Conservation (phyloP, 2,113 vertebrate species). For the Clarias batrachus region DNA sequence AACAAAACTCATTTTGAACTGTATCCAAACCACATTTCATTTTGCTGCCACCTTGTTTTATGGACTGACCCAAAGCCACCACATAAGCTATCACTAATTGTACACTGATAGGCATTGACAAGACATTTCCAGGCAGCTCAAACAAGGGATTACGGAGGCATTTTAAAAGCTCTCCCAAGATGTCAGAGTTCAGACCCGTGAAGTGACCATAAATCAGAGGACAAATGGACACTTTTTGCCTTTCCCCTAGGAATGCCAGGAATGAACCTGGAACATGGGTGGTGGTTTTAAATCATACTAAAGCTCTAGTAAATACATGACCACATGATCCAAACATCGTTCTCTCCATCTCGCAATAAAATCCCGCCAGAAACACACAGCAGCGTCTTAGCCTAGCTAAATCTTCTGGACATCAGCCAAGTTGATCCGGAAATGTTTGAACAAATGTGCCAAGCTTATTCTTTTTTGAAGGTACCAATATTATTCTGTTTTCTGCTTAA, state of each 20-base stretch:
- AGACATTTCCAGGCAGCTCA: slow-evolving; percentile 52
- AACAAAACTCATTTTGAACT: neutral
- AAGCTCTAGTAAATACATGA: slow-evolving; percentile 12
- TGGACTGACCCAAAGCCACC: slow-evolving; percentile 20
- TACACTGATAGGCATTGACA: slow-evolving; percentile 51
- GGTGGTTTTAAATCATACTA: slow-evolving; percentile 22
- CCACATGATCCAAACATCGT: neutral
- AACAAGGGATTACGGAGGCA: slow-evolving; percentile 57
- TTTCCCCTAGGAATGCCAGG: slow-evolving; percentile 27
- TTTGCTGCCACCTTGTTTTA: slow-evolving; percentile 11
- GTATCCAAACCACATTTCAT: slow-evolving; percentile 15
- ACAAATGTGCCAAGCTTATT: neutral
- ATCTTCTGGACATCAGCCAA: slow-evolving; percentile 25
- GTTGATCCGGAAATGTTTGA: slow-evolving; percentile 3
- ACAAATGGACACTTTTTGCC: slow-evolving; percentile 46
- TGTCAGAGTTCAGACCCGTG: slow-evolving; percentile 55
- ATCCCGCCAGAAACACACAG: slow-evolving; percentile 11
- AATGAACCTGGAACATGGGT: slow-evolving; percentile 30
- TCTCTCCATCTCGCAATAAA: slow-evolving; percentile 8
- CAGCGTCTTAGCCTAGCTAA: slow-evolving; percentile 1
- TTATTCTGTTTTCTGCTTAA: neutral
- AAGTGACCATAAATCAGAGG: slow-evolving; percentile 40
- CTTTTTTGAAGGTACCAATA: neutral
- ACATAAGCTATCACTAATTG: slow-evolving; percentile 42
- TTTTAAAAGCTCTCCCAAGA: slow-evolving; percentile 60